Evolutionary conservation across 2,888 invertebrate species (phyloP).

Genomic region (Habrosyne pyritoides): DNA sequence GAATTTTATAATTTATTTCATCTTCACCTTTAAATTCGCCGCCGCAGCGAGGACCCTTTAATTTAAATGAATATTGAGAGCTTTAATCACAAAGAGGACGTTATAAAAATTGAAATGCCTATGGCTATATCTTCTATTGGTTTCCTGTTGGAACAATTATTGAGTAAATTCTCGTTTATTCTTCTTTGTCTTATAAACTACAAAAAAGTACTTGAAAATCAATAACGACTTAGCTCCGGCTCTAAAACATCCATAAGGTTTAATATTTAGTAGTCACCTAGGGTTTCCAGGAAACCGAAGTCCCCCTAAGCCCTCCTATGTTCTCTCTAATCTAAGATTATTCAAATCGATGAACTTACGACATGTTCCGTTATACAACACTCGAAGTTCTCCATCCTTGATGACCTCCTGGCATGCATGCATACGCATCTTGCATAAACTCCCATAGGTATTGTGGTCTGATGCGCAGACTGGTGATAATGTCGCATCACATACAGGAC

Average conservation of each 20-base stretch:
- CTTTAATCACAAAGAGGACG: slow-evolving; percentile 13
- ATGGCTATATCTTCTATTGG: too few relatives aligned
- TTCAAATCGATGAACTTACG: slow-evolving; percentile 55
- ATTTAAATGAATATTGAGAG: slow-evolving; percentile 44
- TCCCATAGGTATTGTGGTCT: slow-evolving; percentile 91
- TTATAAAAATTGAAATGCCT: too few relatives aligned
- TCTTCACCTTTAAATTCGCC: slow-evolving; percentile 50
- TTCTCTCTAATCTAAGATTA: background rate
- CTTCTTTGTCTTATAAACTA: too few relatives aligned
- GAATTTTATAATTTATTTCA: slow-evolving; percentile 66
- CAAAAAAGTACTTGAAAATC: too few relatives aligned
- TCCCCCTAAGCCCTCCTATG: too few relatives aligned
- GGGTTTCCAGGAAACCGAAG: too few relatives aligned
- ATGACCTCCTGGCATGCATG: slow-evolving; percentile 90
- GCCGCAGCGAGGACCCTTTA: slow-evolving; percentile 37
- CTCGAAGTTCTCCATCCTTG: slow-evolving; percentile 85
- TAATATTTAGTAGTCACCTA: too few relatives aligned
- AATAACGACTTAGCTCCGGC: too few relatives aligned
- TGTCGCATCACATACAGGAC: slow-evolving; percentile 89
- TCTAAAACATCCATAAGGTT: too few relatives aligned
- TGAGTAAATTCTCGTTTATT: too few relatives aligned
- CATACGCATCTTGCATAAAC: slow-evolving; percentile 91
- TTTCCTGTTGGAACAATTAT: too few relatives aligned
- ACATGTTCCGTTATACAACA: slow-evolving; percentile 84
- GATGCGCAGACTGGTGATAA: slow-evolving; percentile 90